A percentile compares a stretch with the other conserved stretches of the same genome.
phyloP scores from a whole-genome alignment of 2,113 vertebrate genomes.

The Chloroceryle aenea region DNA sequence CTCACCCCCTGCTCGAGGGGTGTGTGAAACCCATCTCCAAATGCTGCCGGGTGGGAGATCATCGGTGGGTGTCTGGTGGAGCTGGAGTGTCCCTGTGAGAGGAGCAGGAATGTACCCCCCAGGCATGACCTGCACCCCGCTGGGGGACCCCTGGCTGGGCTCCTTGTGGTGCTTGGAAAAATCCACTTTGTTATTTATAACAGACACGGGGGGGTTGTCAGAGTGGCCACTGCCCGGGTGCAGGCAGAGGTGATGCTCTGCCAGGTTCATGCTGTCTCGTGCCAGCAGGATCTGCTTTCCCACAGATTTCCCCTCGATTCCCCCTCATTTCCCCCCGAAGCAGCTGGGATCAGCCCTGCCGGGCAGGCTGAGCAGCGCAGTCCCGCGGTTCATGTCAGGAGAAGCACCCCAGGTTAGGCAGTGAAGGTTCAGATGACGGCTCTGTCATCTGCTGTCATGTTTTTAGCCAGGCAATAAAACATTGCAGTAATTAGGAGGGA shows the following conservation, averaged over 20 bases:
- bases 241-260: neutral
- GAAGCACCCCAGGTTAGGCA: neutral
- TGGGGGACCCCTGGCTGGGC: neutral
- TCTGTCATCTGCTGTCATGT: neutral
- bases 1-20: fast-evolving
- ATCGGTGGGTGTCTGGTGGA: fast-evolving
- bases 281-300: neutral
- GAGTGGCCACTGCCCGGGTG: neutral
- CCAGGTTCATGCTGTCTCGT: neutral
- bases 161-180: neutral
- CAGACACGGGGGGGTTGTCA: neutral
- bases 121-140: neutral
- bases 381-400: constrained; percentile 1
- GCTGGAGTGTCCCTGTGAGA: neutral
- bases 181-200: neutral
- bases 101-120: neutral
- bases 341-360: neutral
- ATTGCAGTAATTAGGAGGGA: constrained; percentile 32
- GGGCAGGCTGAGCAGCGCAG: neutral
- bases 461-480: neutral
- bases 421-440: neutral
- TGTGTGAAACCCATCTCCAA: neutral
- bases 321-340: neutral
- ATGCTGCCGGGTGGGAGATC: neutral
- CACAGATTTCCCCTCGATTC: neutral